Conservation (phyloP, 2,113 vertebrate species). For the Odocoileus virginianus region DNA sequence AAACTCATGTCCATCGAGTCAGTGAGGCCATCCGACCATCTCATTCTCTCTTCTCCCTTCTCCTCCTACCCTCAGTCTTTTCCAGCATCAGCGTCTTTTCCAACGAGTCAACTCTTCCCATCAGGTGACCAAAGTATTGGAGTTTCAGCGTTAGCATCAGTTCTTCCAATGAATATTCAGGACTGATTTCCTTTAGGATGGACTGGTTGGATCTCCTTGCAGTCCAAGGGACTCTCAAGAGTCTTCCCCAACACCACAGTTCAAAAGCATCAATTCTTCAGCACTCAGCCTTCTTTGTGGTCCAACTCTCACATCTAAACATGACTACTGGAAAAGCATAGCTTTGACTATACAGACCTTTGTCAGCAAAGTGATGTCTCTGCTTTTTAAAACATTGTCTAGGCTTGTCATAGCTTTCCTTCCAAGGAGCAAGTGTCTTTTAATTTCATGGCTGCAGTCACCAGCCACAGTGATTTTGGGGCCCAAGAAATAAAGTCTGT, state of each 20-base stretch:
- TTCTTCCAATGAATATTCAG: not conserved
- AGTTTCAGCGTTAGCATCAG: not conserved
- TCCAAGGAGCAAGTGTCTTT: not conserved
- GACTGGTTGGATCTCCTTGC: not conserved
- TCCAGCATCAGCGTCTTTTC: not conserved
- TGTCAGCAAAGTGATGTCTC: not conserved
- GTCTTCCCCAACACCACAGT: not conserved
- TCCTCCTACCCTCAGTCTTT: not conserved
- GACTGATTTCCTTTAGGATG: not conserved
- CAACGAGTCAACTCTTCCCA: not conserved
- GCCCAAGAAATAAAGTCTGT: not conserved
- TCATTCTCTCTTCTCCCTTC: not conserved
- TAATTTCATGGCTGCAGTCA: not conserved
- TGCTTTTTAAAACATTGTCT: not conserved
- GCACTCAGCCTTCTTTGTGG: not conserved
- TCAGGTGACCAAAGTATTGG: not conserved
- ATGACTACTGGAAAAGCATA: not conserved
- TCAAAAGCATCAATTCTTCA: not conserved
- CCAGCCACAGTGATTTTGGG: not conserved
- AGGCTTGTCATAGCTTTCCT: not conserved
- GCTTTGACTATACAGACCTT: not conserved
- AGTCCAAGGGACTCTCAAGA: not conserved
- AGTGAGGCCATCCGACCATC: not conserved
- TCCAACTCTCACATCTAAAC: not conserved
- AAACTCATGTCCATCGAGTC: not conserved